Conservation (phyloP, 1,140 invertebrate genomes). For the Drosophila nikananu region DNA sequence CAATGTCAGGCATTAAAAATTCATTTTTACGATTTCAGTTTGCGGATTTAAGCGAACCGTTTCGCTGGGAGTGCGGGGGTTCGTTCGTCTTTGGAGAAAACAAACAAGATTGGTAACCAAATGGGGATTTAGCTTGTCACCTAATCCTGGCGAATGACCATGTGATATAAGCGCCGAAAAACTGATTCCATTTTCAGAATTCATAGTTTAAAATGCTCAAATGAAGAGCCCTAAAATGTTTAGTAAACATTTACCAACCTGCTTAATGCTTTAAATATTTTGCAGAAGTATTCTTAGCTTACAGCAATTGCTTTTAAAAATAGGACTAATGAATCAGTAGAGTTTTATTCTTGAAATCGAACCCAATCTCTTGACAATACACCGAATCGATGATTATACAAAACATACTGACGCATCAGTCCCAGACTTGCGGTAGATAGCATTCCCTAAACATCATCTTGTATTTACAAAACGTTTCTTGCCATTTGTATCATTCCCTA, state of each 20-base stretch:
- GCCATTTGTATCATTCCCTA: constrained; percentile 43
- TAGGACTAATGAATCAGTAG: too few species aligned
- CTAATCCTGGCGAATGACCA: constrained; percentile 14
- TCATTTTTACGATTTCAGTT: constrained; percentile 59
- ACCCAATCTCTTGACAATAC: background rate
- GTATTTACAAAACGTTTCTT: constrained; percentile 14
- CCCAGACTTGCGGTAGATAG: constrained; percentile 11
- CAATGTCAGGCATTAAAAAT: constrained; percentile 57
- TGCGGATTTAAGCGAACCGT: constrained; percentile 43
- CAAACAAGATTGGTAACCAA: constrained; percentile 27
- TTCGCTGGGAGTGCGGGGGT: background rate
- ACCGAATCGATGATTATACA: background rate
- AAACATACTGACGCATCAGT: constrained; percentile 22
- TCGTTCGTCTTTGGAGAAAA: background rate
- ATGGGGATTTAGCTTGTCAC: constrained; percentile 33
- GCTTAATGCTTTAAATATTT: background rate
- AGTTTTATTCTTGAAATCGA: too few species aligned
- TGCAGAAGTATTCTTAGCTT: too few species aligned
- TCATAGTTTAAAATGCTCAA: background rate
- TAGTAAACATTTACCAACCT: too few species aligned
- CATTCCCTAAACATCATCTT: constrained; percentile 12
- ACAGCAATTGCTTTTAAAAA: too few species aligned
- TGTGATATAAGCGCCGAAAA: constrained; percentile 2
- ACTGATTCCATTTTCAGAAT: background rate
- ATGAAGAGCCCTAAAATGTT: background rate